A percentile compares a stretch with the other conserved stretches of the same genome.
Evolutionary conservation across 2,113 vertebrate species (phyloP).

Genomic region (Hemiprocne comata): DNA sequence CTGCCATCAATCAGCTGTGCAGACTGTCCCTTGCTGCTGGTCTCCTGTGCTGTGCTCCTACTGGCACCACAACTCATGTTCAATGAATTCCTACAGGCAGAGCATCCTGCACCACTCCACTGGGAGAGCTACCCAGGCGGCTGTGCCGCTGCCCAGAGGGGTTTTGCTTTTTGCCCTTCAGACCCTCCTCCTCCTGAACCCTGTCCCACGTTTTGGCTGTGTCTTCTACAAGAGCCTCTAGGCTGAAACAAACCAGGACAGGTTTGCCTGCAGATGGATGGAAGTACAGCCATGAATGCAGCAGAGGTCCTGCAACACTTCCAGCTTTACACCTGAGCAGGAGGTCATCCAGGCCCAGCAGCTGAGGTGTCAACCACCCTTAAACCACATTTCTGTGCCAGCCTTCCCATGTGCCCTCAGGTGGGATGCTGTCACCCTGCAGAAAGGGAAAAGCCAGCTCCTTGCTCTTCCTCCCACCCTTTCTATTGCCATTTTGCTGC

Average conservation of each 20-base stretch:
- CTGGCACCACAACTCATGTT: not conserved
- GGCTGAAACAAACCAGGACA: not conserved
- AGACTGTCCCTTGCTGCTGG: not conserved
- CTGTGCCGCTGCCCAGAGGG: not conserved
- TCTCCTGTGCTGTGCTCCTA: not conserved
- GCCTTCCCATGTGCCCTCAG: rapidly evolving
- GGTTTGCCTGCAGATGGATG: not conserved
- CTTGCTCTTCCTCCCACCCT: not conserved
- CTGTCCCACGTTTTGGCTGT: not conserved
- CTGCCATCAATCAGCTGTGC: not conserved
- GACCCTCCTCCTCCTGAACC: not conserved
- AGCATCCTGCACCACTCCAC: not conserved
- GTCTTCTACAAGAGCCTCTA: not conserved
- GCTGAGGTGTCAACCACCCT: not conserved
- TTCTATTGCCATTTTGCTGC: not conserved
- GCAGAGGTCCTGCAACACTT: not conserved
- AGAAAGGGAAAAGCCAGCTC: not conserved
- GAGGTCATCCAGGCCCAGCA: not conserved
- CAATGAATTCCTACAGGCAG: not conserved
- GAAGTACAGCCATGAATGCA: rapidly evolving
- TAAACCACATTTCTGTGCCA: not conserved
- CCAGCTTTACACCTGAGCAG: not conserved
- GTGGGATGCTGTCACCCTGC: not conserved
- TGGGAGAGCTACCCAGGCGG: not conserved
- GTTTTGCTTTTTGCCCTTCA: not conserved